Conservation (phyloP, 2,888 invertebrate species). For the Ctena decussata region DNA sequence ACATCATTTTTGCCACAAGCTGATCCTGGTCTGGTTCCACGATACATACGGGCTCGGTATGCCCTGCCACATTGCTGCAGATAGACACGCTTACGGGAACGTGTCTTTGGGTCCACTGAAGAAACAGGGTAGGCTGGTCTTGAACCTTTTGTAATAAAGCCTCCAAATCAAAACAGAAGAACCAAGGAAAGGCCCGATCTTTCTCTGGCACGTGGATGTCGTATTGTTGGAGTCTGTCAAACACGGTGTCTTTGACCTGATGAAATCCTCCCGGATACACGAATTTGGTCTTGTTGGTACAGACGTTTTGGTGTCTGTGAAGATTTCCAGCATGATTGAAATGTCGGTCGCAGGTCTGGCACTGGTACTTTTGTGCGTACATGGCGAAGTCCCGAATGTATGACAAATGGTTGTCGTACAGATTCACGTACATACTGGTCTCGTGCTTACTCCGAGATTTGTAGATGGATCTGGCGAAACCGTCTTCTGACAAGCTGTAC, state of each 20-base stretch:
- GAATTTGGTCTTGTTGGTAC: conserved; percentile 30
- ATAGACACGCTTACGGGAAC: conserved; percentile 41
- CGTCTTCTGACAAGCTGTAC: no score
- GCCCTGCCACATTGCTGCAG: conserved; percentile 38
- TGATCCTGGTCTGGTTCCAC: conserved; percentile 29
- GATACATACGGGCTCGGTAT: conserved; percentile 31
- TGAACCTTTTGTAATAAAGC: no score
- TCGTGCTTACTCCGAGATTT: background rate
- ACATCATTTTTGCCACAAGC: conserved; percentile 11
- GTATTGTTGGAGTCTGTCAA: conserved; percentile 35
- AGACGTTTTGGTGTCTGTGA: background rate
- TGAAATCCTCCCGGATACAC: conserved; percentile 46
- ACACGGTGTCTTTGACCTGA: conserved; percentile 13
- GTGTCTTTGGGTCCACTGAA: conserved; percentile 40
- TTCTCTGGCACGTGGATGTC: conserved; percentile 14
- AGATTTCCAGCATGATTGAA: conserved; percentile 20
- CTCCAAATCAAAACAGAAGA: conserved; percentile 40
- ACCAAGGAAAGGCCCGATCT: conserved; percentile 47
- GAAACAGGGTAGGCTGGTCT: no score
- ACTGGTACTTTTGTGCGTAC: background rate
- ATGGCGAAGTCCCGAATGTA: background rate
- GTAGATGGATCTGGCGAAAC: conserved; percentile 8
- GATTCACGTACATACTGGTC: conserved; percentile 16
- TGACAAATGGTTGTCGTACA: conserved; percentile 21
- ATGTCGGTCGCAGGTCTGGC: conserved; percentile 21